These are phyloP conservation scores for Trichomalopsis sarcophagae DNA, from an alignment of 1,140 invertebrate species.

Conservation along the genomic window DNA sequence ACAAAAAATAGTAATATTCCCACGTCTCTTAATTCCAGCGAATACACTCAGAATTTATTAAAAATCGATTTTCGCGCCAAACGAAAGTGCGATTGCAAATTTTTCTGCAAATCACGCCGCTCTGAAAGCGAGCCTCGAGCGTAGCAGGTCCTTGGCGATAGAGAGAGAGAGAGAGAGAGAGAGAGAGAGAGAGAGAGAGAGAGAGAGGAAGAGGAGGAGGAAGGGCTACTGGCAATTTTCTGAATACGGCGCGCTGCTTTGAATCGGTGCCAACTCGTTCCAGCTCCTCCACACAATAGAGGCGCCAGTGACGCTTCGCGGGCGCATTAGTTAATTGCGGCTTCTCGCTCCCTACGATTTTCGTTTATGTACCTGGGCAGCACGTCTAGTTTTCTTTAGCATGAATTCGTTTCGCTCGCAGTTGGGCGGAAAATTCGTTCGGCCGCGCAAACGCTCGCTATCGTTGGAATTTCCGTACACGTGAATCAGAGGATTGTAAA, in stretches of 20 bases:
- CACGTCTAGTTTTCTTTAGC: neutral
- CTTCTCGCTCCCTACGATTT: conserved; percentile 29
- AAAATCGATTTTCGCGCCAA: conserved; percentile 6
- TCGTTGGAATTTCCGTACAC: neutral
- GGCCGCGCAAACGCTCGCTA: neutral
- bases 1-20: neutral
- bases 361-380: neutral
- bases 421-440: neutral
- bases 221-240: conserved; percentile 64
- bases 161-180: conserved; percentile 15
- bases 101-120: conserved; percentile 32
- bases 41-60: neutral
- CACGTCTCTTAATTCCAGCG: neutral
- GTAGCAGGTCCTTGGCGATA: neutral
- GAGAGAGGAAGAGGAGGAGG: conserved; percentile 10
- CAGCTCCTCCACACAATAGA: conserved; percentile 16
- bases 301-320: neutral
- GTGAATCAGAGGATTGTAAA: conserved; percentile 12
- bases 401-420: no score
- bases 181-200: conserved; percentile 17
- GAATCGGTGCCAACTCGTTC: conserved; percentile 71
- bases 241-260: conserved; percentile 63
- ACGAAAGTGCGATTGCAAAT: neutral
- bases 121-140: neutral
- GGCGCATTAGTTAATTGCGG: conserved; percentile 66